Evolutionary conservation across 2,113 vertebrate genomes (phyloP).

Genomic region (Bubo blakistoni): DNA sequence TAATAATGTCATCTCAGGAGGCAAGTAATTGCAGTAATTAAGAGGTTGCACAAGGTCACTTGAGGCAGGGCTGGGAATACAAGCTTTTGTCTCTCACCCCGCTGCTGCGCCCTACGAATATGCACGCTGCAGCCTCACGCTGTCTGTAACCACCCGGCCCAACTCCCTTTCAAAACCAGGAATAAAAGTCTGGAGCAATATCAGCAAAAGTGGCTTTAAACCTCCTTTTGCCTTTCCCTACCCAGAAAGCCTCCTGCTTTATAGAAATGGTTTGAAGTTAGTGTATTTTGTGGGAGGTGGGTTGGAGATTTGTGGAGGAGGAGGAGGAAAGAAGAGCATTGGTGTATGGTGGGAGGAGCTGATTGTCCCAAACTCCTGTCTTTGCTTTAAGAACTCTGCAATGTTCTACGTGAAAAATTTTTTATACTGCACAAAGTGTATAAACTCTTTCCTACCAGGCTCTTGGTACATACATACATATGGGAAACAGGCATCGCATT

Average conservation of each 20-base stretch:
- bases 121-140: background rate
- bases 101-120: background rate
- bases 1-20: conserved; percentile 69
- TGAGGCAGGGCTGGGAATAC: conserved; percentile 60
- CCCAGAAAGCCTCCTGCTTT: background rate
- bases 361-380: background rate
- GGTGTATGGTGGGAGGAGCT: accelerated
- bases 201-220: background rate
- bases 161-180: background rate
- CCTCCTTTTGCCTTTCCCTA: background rate
- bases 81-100: conserved; percentile 41
- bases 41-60: conserved; percentile 69
- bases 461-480: accelerated
- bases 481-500: accelerated
- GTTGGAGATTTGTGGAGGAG: background rate
- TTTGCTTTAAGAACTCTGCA: background rate
- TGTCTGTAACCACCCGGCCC: background rate
- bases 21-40: conserved; percentile 70
- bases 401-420: background rate
- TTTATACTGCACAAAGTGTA: background rate
- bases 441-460: background rate
- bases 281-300: background rate
- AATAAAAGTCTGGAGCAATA: background rate
- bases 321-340: background rate
- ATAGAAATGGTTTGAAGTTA: background rate